Base-by-base conservation (phyloP, 2,113 vertebrate genomes). In the Serinus canaria region DNA sequence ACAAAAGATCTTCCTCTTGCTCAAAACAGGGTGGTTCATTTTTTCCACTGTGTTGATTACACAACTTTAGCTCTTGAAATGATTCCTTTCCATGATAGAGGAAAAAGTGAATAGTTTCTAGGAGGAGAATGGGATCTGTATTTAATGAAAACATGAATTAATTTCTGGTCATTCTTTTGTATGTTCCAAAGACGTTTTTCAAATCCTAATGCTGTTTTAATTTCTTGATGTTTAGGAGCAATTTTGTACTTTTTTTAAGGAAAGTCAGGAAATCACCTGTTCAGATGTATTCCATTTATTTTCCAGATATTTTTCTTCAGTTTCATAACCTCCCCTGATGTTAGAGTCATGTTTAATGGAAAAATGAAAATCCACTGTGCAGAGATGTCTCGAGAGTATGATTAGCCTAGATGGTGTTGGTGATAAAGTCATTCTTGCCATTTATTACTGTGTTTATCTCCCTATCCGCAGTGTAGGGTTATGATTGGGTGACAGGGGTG, bases 361-460 rank as follows among this genome's bases (percentile, higher is more conserved):
- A 81, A 86, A 67, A 70, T 31, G 76, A 86, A 90, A 93, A 86
- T 50, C 55, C 3, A 44, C 35, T 41, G 39, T 60, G 59, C 64
- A 81, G 73, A 83, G 41, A 47, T 64, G 56, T 87, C 83, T 89
- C 3, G 0, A 52, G 68, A 83, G 80, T 64, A 6, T 77, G 83
- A 93, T 93, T 94, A 88, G 58, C 72, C 55, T 25, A 25, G 84
- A 77, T 74, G 64, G 80, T 73, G 70, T 28, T 55, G 90, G 41
- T 66, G 75, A 67, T 92, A 58, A 68, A 83, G 43, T 74, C 30
- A 59, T 90, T 77, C 46, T 59, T 91, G 75, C 82, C 52, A 19
- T 47, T 83, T 87, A 83, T 88, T 31, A 37, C 78, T 59, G 70
- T 83, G 84, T 92, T 94, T 94, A 83, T 93, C 82, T 94, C 75